Evolutionary conservation across 2,797 vertebrate genomes (phyloP).

Genomic region (Anisognathus igniventris): DNA sequence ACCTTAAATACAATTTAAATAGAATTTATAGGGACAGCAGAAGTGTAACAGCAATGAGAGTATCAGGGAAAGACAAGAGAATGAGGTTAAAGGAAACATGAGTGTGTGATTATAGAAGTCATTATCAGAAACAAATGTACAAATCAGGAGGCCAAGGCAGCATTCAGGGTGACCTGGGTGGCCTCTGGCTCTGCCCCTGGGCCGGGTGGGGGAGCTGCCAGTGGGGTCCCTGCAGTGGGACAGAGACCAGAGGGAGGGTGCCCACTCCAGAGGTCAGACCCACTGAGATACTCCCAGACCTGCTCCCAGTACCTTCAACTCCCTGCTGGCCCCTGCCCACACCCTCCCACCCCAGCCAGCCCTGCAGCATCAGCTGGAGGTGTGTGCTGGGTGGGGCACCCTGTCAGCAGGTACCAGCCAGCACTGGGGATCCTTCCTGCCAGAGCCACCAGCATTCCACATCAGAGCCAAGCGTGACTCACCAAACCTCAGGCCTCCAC

Average conservation of each 20-base stretch:
- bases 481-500: background rate
- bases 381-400: background rate
- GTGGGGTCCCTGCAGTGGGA: accelerated
- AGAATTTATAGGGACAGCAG: background rate
- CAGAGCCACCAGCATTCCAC: background rate
- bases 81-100: background rate
- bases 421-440: background rate
- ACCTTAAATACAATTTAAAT: background rate
- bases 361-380: background rate
- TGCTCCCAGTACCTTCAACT: background rate
- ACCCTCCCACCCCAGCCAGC: background rate
- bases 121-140: background rate
- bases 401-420: background rate
- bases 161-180: background rate
- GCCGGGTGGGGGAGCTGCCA: background rate
- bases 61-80: background rate
- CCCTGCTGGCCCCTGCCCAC: background rate
- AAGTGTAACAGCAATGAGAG: background rate
- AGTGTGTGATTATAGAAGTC: background rate
- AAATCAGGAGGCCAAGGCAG: background rate
- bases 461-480: background rate
- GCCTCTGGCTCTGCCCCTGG: background rate
- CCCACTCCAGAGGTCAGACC: accelerated
- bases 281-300: background rate
- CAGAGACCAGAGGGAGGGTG: background rate